Percentiles rank a stretch among this genome's conserved stretches.
Conservation (phyloP, 2,113 vertebrate species). For the Anser cygnoides region DNA sequence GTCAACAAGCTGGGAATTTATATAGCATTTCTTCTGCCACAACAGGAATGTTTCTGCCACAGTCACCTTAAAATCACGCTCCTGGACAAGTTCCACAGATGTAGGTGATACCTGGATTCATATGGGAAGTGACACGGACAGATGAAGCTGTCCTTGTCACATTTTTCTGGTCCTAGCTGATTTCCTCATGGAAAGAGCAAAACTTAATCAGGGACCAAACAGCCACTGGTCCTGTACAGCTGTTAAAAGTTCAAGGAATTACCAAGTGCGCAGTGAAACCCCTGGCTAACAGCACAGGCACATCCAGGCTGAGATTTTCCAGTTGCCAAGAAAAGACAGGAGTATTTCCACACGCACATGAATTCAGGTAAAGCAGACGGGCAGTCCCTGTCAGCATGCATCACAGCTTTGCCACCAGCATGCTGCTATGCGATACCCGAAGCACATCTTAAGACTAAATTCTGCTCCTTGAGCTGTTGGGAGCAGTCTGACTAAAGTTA, state of each 20-base stretch:
- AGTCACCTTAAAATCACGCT: neutral
- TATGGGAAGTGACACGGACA: neutral
- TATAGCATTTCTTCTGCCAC: neutral
- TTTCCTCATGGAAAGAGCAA: neutral
- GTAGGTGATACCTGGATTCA: neutral
- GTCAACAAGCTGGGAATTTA: fast-evolving
- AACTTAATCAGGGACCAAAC: neutral
- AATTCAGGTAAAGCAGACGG: neutral
- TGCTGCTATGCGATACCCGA: neutral
- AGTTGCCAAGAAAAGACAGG: neutral
- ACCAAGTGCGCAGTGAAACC: fast-evolving
- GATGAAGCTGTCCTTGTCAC: neutral
- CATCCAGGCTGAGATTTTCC: neutral
- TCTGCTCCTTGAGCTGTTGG: neutral
- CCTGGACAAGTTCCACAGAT: fast-evolving
- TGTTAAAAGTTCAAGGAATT: neutral
- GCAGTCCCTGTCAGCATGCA: neutral
- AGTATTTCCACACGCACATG: neutral
- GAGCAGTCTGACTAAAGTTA: neutral
- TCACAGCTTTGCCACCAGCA: fast-evolving
- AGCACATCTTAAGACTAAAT: neutral
- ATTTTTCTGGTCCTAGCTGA: neutral
- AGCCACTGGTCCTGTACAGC: fast-evolving
- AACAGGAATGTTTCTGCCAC: neutral
- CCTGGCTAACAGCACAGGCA: neutral